These are phyloP conservation scores for Oncorhynchus kisutch DNA, from an alignment of 2,113 vertebrate species.

Conservation along the genomic window DNA sequence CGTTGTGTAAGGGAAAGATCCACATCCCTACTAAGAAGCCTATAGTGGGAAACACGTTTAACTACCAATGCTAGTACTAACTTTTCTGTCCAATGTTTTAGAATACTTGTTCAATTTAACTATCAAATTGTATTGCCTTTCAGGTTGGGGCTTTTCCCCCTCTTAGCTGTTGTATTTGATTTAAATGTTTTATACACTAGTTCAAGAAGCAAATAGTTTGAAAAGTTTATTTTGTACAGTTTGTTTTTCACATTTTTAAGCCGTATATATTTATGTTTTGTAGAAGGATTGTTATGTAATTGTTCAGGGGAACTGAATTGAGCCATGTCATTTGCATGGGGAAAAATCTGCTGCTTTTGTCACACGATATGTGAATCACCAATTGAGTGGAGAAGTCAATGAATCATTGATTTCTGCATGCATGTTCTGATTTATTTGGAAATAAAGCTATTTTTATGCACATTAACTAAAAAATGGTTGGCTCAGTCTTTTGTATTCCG, in stretches of 20 bases:
- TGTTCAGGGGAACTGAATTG: constrained; percentile 54
- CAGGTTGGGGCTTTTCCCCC: constrained; percentile 68
- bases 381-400: constrained; percentile 61
- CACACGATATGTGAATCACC: constrained; percentile 70
- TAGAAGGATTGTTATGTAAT: constrained; percentile 70
- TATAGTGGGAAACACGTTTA: constrained; percentile 1
- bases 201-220: constrained; percentile 69
- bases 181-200: constrained; percentile 73
- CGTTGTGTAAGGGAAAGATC: no score
- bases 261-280: constrained; percentile 70
- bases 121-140: constrained; percentile 76
- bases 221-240: constrained; percentile 66
- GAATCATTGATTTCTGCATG: constrained; percentile 72
- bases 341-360: constrained; percentile 72
- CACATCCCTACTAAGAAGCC: not conserved
- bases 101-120: constrained; percentile 45
- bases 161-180: constrained; percentile 77
- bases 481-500: not conserved
- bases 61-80: constrained; percentile 65
- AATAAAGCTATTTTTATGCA: constrained; percentile 82
- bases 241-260: constrained; percentile 66
- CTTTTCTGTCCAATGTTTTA: constrained; percentile 35
- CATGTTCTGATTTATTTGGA: constrained; percentile 70
- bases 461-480: constrained; percentile 48
- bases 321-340: constrained; percentile 49